These are phyloP conservation scores for Microtus ochrogaster DNA, from an alignment of 2,113 vertebrate species.

Conservation along the genomic window DNA sequence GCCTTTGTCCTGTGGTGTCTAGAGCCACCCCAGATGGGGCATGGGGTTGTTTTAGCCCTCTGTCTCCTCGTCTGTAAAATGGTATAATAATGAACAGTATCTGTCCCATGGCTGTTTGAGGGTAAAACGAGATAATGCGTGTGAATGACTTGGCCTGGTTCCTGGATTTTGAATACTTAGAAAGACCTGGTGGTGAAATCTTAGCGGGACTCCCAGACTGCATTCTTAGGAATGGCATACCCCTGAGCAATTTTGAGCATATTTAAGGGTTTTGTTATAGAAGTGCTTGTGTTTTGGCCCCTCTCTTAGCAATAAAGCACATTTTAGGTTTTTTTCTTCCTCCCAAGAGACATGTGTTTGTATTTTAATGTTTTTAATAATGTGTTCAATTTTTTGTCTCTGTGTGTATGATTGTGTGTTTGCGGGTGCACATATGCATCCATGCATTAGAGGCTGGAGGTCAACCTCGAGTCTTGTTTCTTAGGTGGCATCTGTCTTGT, in stretches of 20 bases:
- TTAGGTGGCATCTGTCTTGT: not conserved
- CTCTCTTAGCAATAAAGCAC: not conserved
- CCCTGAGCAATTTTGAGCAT: not conserved
- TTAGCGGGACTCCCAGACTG: not conserved
- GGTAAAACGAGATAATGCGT: conserved; percentile 44
- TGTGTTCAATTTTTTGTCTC: not conserved
- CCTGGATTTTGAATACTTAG: conserved; percentile 47
- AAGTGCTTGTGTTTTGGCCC: not conserved
- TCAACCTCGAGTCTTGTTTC: not conserved
- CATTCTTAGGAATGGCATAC: not conserved
- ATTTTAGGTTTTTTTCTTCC: not conserved
- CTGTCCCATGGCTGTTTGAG: not conserved
- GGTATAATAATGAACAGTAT: not conserved
- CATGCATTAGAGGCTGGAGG: not conserved
- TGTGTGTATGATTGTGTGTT: not conserved
- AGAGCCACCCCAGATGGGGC: not conserved
- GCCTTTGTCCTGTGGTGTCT: not conserved
- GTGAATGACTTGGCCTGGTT: conserved; percentile 2
- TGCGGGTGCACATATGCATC: not conserved
- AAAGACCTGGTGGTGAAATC: conserved; percentile 20
- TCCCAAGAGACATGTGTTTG: not conserved
- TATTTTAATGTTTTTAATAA: conserved; percentile 1
- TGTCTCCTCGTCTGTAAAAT: conserved; percentile 31
- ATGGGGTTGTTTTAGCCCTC: not conserved
- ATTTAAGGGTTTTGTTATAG: not conserved